Percentiles rank a stretch among this genome's conserved stretches.
phyloP scores from a whole-genome alignment of 2,797 vertebrate genomes.

The Stomatorhinus walkeri region DNA sequence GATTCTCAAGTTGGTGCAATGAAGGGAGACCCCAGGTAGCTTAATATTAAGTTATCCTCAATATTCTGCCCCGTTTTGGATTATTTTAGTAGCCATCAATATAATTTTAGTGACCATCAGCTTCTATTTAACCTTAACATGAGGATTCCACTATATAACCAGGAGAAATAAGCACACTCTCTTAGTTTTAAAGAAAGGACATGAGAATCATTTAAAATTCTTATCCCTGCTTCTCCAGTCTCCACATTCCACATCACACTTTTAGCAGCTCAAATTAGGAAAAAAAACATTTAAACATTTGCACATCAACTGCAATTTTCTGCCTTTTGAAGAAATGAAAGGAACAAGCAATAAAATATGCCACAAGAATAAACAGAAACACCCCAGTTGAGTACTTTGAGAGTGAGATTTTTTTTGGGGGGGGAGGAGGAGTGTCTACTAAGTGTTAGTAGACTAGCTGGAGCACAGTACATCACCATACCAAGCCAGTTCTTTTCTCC shows the following conservation, averaged over 20 bases:
- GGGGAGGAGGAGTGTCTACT: not conserved
- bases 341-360: not conserved
- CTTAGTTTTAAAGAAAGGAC: not conserved
- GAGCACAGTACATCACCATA: not conserved
- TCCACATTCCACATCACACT: not conserved
- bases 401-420: not conserved
- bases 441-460: not conserved
- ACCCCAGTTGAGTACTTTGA: too few species aligned
- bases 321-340: not conserved
- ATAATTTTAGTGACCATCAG: not conserved
- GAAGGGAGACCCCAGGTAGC: not conserved
- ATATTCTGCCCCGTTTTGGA: not conserved
- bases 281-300: not conserved
- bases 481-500: not conserved
- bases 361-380: not conserved
- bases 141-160: not conserved
- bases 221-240: not conserved
- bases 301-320: not conserved
- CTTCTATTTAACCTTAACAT: not conserved
- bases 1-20: not conserved
- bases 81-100: not conserved
- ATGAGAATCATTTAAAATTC: not conserved
- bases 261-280: not conserved
- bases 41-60: not conserved
- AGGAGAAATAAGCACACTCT: not conserved